Percentiles rank a stretch among this genome's conserved stretches.
Evolutionary conservation across 2,797 vertebrate genomes (phyloP).

Genomic region (Uromys caudimaculatus): DNA sequence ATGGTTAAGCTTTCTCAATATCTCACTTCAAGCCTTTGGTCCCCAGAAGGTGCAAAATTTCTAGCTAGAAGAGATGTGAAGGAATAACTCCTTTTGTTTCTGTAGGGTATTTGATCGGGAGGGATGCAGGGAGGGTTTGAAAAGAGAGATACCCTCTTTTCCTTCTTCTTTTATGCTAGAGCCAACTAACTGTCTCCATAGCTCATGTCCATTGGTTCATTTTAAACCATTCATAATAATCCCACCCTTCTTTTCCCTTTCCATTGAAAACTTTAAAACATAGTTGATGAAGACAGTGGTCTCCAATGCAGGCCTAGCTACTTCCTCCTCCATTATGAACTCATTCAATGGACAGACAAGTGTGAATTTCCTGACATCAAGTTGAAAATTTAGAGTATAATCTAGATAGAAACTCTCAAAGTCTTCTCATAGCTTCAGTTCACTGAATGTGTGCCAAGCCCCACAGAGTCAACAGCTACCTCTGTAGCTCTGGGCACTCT

Average conservation of each 20-base stretch:
- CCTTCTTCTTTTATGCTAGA: neutral
- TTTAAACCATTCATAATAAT: neutral
- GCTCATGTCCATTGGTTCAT: neutral
- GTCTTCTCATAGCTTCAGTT: neutral
- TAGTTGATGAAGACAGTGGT: neutral
- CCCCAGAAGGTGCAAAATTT: neutral
- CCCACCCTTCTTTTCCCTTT: neutral
- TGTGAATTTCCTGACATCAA: neutral
- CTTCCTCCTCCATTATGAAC: neutral
- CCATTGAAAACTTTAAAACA: too few relatives aligned
- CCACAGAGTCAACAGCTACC: neutral
- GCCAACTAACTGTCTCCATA: neutral
- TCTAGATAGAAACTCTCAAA: neutral
- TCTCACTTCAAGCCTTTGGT: neutral
- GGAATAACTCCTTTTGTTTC: neutral
- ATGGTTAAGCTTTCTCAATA: neutral
- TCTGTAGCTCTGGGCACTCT: neutral
- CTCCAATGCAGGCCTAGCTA: neutral
- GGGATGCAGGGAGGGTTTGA: neutral
- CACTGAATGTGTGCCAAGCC: neutral
- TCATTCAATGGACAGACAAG: neutral
- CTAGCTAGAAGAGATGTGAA: neutral
- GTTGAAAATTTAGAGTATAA: neutral
- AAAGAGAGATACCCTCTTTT: neutral
- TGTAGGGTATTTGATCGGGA: neutral